phyloP scores from a whole-genome alignment of 2,888 invertebrate genomes.

The Hanleya hanleyi region DNA sequence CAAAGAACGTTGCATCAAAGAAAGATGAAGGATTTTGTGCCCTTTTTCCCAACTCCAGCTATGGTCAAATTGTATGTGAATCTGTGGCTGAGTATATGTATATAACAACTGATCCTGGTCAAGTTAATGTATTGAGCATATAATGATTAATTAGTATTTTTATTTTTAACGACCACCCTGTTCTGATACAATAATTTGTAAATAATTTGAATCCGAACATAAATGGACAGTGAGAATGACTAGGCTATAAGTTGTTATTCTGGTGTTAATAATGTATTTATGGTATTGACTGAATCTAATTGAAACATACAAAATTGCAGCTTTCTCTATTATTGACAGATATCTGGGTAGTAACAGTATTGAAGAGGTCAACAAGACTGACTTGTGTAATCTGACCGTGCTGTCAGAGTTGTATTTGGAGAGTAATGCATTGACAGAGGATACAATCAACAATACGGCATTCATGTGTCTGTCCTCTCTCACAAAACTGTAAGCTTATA shows the following conservation, averaged over 20 bases:
- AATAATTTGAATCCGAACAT: too few relatives aligned
- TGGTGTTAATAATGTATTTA: too few relatives aligned
- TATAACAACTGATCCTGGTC: too few relatives aligned
- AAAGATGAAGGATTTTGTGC: constrained; percentile 7
- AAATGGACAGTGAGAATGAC: too few relatives aligned
- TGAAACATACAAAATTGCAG: too few relatives aligned
- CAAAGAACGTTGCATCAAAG: constrained; percentile 9
- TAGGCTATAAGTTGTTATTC: too few relatives aligned
- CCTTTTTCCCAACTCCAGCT: constrained; percentile 21
- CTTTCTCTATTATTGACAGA: constrained; percentile 30
- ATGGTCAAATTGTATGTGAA: constrained; percentile 25
- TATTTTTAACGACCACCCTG: too few relatives aligned
- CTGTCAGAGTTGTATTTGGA: constrained; percentile 42
- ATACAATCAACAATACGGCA: constrained; percentile 44
- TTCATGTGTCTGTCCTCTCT: constrained; percentile 47
- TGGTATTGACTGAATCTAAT: too few relatives aligned
- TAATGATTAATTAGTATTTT: too few relatives aligned
- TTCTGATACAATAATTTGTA: too few relatives aligned
- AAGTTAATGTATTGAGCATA: too few relatives aligned
- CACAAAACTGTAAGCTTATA: constrained; percentile 48
- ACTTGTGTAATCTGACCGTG: constrained; percentile 46
- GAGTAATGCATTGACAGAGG: constrained; percentile 46
- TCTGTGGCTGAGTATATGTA: too few relatives aligned
- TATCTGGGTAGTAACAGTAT: constrained; percentile 46
- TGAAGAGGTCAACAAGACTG: constrained; percentile 36